phyloP scores from a whole-genome alignment of 2,888 invertebrate genomes.

The Biston stratarius region DNA sequence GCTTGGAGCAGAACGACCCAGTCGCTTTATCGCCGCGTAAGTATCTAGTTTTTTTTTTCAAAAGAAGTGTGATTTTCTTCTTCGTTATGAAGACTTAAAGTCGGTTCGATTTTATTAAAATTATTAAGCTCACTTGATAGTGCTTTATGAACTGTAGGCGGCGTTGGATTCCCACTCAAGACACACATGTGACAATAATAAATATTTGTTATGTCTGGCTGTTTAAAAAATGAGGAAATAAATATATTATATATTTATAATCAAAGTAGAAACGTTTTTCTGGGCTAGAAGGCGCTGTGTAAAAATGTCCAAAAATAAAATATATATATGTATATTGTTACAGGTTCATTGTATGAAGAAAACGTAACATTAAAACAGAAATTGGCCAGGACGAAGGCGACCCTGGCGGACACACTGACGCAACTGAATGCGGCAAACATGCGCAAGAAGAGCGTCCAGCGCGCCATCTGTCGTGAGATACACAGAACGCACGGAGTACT shows the following conservation, averaged over 20 bases:
- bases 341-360: conserved; percentile 85
- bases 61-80: neutral
- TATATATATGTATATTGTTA: conserved; percentile 42
- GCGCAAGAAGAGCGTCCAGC: conserved; percentile 93
- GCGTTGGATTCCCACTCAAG: too few species aligned
- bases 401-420: conserved; percentile 91
- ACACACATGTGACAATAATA: too few species aligned
- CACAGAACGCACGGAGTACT: conserved; percentile 92
- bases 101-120: too few species aligned
- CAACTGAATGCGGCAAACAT: conserved; percentile 92
- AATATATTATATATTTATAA: too few species aligned
- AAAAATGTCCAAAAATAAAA: too few species aligned
- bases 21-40: conserved; percentile 78
- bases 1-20: conserved; percentile 87
- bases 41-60: conserved; percentile 47
- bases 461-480: conserved; percentile 93
- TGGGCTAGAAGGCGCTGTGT: too few species aligned
- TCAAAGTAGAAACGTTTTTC: too few species aligned
- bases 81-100: too few species aligned
- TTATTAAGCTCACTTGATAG: too few species aligned
- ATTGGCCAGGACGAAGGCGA: conserved; percentile 89
- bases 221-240: too few species aligned
- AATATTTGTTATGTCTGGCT: too few species aligned
- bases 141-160: too few species aligned
- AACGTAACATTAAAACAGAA: conserved; percentile 90